Evolutionary conservation across 2,113 vertebrate species (phyloP).

Genomic region (Xerus inauris): DNA sequence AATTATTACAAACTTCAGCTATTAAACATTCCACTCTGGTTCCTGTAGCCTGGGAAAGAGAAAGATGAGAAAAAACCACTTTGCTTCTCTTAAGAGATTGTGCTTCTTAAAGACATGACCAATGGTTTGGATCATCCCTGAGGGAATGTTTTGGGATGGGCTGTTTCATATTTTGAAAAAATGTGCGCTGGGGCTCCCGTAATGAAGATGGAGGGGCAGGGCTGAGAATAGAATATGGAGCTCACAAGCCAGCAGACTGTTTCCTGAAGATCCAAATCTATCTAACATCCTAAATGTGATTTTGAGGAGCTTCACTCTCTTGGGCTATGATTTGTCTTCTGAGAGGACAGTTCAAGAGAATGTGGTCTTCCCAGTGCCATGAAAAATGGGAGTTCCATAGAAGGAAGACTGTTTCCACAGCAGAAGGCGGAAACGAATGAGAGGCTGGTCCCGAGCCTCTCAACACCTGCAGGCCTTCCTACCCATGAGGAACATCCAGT

Average conservation of each 20-base stretch:
- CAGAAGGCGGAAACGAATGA: constrained; percentile 44
- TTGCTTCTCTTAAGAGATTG: constrained; percentile 37
- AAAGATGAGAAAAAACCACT: constrained; percentile 65
- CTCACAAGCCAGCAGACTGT: constrained; percentile 46
- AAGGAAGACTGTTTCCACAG: constrained; percentile 10
- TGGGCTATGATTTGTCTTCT: constrained; percentile 66
- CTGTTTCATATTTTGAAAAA: constrained; percentile 27
- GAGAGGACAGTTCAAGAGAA: constrained; percentile 41
- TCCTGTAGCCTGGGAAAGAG: constrained; percentile 55
- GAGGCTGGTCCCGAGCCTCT: background rate
- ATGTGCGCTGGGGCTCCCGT: background rate
- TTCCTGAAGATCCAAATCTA: constrained; percentile 61
- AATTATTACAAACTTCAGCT: constrained; percentile 83
- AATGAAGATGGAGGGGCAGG: constrained; percentile 69
- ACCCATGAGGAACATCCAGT: background rate
- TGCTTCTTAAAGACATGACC: constrained; percentile 58
- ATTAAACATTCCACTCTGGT: constrained; percentile 70
- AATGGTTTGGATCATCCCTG: constrained; percentile 52
- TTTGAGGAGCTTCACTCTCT: constrained; percentile 60
- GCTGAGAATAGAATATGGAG: constrained; percentile 17
- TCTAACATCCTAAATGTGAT: constrained; percentile 63
- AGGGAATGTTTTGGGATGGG: constrained; percentile 17
- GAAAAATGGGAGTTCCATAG: constrained; percentile 56
- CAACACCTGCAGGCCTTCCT: background rate
- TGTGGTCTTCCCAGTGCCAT: background rate